phyloP scores from a whole-genome alignment of 2,888 invertebrate genomes.

The Eupithecia centaureata region DNA sequence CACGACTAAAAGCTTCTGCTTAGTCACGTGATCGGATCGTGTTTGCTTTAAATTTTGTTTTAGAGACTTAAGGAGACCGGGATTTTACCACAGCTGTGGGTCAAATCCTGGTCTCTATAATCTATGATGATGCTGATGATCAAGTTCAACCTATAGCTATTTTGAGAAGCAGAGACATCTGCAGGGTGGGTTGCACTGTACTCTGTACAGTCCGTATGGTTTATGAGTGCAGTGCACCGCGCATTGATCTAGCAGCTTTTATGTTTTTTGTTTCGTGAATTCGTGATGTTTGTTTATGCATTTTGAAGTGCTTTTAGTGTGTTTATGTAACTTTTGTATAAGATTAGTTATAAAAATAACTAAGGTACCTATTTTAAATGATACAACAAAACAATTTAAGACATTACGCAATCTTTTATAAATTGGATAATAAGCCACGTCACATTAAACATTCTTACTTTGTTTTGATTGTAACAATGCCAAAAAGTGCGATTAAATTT shows the following conservation, averaged over 20 bases:
- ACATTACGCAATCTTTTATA: constrained; percentile 29
- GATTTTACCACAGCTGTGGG: background rate
- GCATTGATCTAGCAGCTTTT: constrained; percentile 38
- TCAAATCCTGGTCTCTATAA: background rate
- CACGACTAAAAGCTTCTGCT: background rate
- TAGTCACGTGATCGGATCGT: background rate
- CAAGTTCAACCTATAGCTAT: too few relatives aligned
- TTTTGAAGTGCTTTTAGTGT: background rate
- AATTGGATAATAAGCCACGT: constrained; percentile 27
- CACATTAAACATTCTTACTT: constrained; percentile 29
- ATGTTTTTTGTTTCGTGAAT: constrained; percentile 24
- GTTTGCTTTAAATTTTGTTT: background rate
- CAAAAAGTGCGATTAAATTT: constrained; percentile 32
- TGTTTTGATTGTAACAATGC: constrained; percentile 36
- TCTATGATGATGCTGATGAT: background rate
- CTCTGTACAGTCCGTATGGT: constrained; percentile 38
- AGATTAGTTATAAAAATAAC: background rate
- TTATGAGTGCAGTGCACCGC: constrained; percentile 47
- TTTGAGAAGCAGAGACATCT: background rate
- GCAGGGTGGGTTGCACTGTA: constrained; percentile 15
- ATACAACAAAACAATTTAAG: constrained; percentile 10
- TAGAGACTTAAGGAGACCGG: background rate
- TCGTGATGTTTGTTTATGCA: constrained; percentile 30
- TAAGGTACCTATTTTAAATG: background rate
- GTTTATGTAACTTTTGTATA: background rate